These are phyloP conservation scores for Rhizoglyphus robini DNA, from an alignment of 1,140 invertebrate genomes.

Conservation along the genomic window DNA sequence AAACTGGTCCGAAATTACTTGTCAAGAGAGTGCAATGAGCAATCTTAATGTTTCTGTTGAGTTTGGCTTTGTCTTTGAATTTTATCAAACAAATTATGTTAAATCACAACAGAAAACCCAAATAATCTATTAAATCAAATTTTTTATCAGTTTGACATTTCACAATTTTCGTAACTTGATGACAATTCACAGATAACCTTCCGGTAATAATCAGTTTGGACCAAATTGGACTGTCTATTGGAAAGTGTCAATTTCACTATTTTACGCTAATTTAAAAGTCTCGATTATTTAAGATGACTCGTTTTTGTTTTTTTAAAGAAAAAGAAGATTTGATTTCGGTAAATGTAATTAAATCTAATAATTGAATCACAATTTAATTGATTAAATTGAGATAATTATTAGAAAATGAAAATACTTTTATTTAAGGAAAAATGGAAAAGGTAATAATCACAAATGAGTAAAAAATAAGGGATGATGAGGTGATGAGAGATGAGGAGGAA, in stretches of 20 bases:
- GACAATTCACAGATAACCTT: no score
- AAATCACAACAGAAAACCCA: no score
- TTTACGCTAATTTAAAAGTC: background rate
- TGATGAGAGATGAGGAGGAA: background rate
- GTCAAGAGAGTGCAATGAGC: no score
- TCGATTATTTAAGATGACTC: background rate
- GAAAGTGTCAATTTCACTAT: background rate
- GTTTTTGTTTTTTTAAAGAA: background rate
- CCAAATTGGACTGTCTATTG: no score
- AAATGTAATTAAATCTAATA: background rate
- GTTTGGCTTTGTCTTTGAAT: no score
- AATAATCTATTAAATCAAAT: no score
- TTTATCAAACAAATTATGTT: no score
- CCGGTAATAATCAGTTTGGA: no score
- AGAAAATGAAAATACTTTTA: background rate
- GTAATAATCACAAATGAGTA: background rate
- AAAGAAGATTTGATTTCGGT: background rate
- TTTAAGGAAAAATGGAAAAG: background rate
- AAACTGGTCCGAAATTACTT: no score
- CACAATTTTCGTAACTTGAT: no score
- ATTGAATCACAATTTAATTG: background rate
- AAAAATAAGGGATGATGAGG: background rate
- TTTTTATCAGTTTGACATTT: no score
- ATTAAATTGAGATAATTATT: background rate
- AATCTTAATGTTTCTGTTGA: no score